phyloP scores from a whole-genome alignment of 2,113 vertebrate genomes.

The Amphiprion ocellaris region DNA sequence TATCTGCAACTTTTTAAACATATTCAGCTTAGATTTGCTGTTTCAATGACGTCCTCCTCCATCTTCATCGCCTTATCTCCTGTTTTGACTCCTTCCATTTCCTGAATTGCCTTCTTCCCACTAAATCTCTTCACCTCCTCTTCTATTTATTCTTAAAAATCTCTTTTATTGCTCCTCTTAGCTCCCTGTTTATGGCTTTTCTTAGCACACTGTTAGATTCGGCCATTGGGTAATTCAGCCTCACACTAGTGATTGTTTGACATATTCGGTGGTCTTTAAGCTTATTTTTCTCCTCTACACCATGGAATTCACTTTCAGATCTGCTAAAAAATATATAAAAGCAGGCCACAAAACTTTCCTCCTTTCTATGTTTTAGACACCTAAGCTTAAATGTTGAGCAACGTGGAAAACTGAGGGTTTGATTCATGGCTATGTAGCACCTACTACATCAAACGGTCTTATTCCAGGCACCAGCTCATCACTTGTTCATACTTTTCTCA shows the following conservation, averaged over 20 bases:
- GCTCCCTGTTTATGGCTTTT: conserved; percentile 1
- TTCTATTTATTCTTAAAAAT: conserved; percentile 12
- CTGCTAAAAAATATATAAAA: background rate
- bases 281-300: background rate
- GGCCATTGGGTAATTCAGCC: conserved; percentile 2
- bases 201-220: background rate
- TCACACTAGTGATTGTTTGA: background rate
- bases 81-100: background rate
- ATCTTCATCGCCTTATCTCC: conserved; percentile 14
- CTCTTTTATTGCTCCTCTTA: background rate
- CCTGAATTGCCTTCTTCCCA: conserved; percentile 18
- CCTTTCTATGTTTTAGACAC: background rate
- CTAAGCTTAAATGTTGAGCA: background rate
- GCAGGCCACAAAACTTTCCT: background rate
- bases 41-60: conserved; percentile 13
- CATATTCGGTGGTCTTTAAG: background rate
- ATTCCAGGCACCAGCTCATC: background rate
- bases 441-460: background rate
- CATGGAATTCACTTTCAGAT: background rate
- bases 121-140: conserved; percentile 17
- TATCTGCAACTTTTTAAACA: conserved; percentile 32
- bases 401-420: background rate
- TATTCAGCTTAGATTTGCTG: conserved; percentile 36
- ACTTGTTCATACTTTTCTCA: background rate
- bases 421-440: background rate